Conservation (phyloP, 53 echinoderm and acorn worm genomes). For the Actinopyga echinites region DNA sequence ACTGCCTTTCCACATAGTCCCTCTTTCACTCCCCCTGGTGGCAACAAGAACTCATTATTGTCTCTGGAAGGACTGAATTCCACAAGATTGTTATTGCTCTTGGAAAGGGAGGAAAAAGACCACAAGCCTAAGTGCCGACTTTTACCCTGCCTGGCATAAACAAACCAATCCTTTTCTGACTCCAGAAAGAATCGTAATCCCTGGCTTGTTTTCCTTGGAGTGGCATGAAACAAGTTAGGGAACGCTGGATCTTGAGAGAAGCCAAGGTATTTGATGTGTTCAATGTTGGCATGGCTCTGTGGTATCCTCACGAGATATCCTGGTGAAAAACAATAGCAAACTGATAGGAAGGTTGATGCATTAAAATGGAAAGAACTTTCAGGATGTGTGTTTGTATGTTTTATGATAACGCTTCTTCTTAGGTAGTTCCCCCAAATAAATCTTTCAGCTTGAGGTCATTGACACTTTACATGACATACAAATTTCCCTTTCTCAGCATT, state of each 20-base stretch:
- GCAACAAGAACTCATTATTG: conserved; percentile 51
- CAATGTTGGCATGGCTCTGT: neutral
- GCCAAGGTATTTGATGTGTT: conserved; percentile 19
- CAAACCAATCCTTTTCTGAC: conserved; percentile 41
- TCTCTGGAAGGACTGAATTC: conserved; percentile 62
- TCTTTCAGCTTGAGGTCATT: too few species aligned
- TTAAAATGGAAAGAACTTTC: too few species aligned
- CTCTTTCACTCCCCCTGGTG: conserved; percentile 61
- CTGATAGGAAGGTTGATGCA: too few species aligned
- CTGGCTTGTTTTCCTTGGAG: neutral
- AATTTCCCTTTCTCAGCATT: too few species aligned
- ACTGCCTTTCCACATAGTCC: conserved; percentile 62
- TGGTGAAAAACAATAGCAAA: conserved; percentile 18
- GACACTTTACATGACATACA: too few species aligned
- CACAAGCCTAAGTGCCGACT: conserved; percentile 65
- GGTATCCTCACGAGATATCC: conserved; percentile 52
- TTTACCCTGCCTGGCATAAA: conserved; percentile 88
- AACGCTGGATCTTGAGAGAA: neutral
- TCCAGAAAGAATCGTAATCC: neutral
- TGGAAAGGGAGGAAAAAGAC: conserved; percentile 58
- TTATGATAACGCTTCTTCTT: too few species aligned
- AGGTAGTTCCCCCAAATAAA: too few species aligned
- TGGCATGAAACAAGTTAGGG: conserved; percentile 13
- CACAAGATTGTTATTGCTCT: conserved; percentile 66
- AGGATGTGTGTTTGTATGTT: too few species aligned